Base-by-base conservation (phyloP, 2,797 vertebrate species). In the Helicolenus hilgendorfi region DNA sequence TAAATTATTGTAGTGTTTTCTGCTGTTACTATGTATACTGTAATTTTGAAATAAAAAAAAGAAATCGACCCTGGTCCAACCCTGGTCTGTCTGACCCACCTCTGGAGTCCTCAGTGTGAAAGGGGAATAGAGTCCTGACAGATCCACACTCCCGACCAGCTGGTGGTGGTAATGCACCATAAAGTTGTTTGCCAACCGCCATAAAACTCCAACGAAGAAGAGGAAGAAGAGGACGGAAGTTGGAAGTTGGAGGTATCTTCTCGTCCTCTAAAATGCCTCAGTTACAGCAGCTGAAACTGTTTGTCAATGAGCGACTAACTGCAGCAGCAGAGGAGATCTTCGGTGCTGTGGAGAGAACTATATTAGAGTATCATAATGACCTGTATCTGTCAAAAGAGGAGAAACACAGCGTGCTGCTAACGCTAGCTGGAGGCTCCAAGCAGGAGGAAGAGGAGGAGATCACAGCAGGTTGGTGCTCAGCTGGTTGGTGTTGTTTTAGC, bases 251-350 rank as follows among this genome's bases (percentile, higher is more conserved):
- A 20, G 45, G 45, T 49, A 8, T 20, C 18, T 49, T 49, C 45
- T 31, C 13, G 27, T 62, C 7, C 15, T 31, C 15, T 11, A 62
- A 62, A 31, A 62, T 62, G 59, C 31, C 59, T 33, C 8, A 62
- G 29, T 33, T 62, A 69, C 56, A 58, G 36, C 71, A 75, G 56
- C 58, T 85, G 13, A 74, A 53, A 27, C n/a, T 75, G n/a, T 85
- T 85, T 31, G 77, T 85, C 2, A 63, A 29, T 7, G 71, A 79
- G 77, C 71, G 77, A 9, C 71, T 85, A 33, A 56, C 56, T 11
- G 83, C 83, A 1, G 83, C 71, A 9, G 83, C 83, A 20, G 70
- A 79, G 64, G 83, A 79, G 38, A 75, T 85, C 41, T 24, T 85
- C 11, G 33, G 64, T 11, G 83, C 83, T 11, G 64, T 75, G 6